A percentile compares a stretch with the other conserved stretches of the same genome.
Conservation (phyloP, 2,888 invertebrate species). For the Lissocephala sabroskyi region DNA sequence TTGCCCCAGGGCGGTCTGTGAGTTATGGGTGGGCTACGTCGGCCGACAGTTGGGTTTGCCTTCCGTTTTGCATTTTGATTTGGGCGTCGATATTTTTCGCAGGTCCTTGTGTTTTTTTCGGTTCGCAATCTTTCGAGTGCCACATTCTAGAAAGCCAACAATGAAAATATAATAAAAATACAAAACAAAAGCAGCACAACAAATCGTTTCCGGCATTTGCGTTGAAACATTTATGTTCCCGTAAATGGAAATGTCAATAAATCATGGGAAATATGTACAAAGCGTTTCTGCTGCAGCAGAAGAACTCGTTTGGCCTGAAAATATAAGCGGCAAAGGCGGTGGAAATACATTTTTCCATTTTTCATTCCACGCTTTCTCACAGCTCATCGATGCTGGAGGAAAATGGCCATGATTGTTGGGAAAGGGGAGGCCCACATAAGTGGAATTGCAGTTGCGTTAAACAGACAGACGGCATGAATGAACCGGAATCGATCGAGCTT, state of each 20-base stretch:
- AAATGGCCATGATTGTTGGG: too few species aligned
- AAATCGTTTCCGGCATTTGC: conserved; percentile 62
- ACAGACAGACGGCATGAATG: too few species aligned
- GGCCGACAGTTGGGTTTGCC: conserved; percentile 38
- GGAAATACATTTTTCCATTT: too few species aligned
- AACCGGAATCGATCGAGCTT: too few species aligned
- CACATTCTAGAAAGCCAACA: too few species aligned
- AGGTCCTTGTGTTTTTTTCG: conserved; percentile 33
- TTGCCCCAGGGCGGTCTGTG: too few species aligned
- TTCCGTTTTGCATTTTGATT: conserved; percentile 60
- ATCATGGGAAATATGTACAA: conserved; percentile 40
- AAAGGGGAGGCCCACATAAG: too few species aligned
- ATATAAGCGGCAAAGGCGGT: too few species aligned
- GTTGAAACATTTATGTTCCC: conserved; percentile 61
- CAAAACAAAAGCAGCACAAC: conserved; percentile 31
- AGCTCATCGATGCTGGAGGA: too few species aligned
- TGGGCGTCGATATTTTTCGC: conserved; percentile 25
- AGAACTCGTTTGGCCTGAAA: conserved; percentile 38
- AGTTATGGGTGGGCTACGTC: too few species aligned
- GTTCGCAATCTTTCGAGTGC: neutral
- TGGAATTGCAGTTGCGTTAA: too few species aligned
- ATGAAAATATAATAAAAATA: conserved; percentile 6
- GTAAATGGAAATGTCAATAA: conserved; percentile 66
- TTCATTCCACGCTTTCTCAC: too few species aligned
- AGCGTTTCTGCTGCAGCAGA: conserved; percentile 38